phyloP scores from a whole-genome alignment of 2,797 vertebrate species.

The Brotogeris chrysoptera region DNA sequence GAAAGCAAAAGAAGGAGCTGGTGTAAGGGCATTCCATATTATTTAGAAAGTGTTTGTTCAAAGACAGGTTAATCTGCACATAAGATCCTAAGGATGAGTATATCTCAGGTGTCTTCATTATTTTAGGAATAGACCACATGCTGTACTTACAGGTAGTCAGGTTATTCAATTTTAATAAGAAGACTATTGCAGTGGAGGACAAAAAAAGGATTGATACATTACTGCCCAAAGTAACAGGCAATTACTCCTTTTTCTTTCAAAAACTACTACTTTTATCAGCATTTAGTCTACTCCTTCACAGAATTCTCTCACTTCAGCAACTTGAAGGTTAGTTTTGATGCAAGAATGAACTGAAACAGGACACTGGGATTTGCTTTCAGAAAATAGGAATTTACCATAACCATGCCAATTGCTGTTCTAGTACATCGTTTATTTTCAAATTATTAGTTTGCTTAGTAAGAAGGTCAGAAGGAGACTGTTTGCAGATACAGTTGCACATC shows the following conservation, averaged over 20 bases:
- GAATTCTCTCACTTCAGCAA: neutral
- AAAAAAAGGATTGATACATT: neutral
- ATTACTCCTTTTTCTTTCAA: neutral
- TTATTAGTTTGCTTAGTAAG: neutral
- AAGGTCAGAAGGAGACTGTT: neutral
- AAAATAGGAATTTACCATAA: neutral
- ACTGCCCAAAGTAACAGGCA: neutral
- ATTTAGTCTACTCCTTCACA: neutral
- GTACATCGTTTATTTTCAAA: neutral
- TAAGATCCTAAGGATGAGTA: neutral
- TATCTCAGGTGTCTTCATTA: neutral
- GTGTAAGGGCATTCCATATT: neutral
- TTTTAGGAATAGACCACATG: neutral
- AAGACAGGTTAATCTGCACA: neutral
- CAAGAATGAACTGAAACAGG: neutral
- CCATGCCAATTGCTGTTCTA: neutral
- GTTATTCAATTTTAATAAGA: neutral
- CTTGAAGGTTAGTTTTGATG: neutral
- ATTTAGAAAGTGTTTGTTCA: neutral
- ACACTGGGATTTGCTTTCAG: neutral
- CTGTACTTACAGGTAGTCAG: neutral
- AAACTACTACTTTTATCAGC: neutral
- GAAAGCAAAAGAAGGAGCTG: neutral
- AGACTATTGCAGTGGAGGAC: neutral
- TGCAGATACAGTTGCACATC: neutral